These are phyloP conservation scores for Hymenochirus boettgeri DNA, from an alignment of 2,113 vertebrate genomes.

Conservation along the genomic window DNA sequence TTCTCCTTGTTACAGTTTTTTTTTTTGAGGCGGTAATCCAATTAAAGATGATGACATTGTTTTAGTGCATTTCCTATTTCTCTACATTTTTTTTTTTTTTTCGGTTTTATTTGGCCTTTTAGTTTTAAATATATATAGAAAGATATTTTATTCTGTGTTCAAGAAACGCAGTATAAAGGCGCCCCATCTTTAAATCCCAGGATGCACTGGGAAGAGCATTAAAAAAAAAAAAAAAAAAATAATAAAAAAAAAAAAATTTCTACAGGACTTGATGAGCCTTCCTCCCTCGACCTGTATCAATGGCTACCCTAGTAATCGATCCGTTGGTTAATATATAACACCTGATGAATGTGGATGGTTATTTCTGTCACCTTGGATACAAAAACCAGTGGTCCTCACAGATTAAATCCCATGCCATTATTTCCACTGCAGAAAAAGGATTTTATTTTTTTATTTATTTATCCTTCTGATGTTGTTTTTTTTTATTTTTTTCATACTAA, in stretches of 20 bases:
- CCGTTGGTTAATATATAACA: slow-evolving; percentile 36
- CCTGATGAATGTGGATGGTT: slow-evolving; percentile 36
- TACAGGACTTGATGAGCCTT: slow-evolving; percentile 30
- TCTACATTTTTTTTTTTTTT: too few relatives aligned
- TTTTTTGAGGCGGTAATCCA: too few relatives aligned
- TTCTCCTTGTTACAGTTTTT: too few relatives aligned
- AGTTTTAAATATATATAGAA: neutral
- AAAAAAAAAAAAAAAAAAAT: too few relatives aligned
- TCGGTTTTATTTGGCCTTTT: neutral
- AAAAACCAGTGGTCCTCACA: slow-evolving; percentile 23
- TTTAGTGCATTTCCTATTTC: too few relatives aligned
- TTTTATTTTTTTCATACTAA: slow-evolving; percentile 14
- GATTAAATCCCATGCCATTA: slow-evolving; percentile 41
- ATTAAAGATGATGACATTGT: too few relatives aligned
- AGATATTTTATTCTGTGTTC: slow-evolving; percentile 25
- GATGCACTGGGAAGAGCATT: slow-evolving; percentile 30
- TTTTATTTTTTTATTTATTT: slow-evolving; percentile 13
- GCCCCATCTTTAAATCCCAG: slow-evolving; percentile 28
- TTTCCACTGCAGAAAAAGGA: slow-evolving; percentile 36
- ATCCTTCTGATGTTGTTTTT: slow-evolving; percentile 31
- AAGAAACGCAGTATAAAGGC: slow-evolving; percentile 4
- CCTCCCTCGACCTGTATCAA: slow-evolving; percentile 41
- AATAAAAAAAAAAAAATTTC: slow-evolving; percentile 6
- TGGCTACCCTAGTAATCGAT: slow-evolving; percentile 38
- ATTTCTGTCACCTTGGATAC: slow-evolving; percentile 42